A percentile compares a stretch with the other conserved stretches of the same genome.
phyloP scores from a whole-genome alignment of 2,888 invertebrate species.

The Volucella zonaria region DNA sequence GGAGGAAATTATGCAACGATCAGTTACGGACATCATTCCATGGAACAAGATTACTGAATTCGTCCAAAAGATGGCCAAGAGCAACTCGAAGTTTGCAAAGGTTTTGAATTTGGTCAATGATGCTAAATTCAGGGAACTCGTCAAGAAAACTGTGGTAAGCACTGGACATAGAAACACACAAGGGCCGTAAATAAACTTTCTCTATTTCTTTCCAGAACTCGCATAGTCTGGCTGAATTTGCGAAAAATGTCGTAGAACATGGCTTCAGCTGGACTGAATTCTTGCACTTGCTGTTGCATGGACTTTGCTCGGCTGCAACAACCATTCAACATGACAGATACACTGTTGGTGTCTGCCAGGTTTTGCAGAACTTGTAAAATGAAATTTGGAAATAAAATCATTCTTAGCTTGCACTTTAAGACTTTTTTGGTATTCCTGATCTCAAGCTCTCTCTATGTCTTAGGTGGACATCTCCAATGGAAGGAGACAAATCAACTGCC shows the following conservation, averaged over 20 bases:
- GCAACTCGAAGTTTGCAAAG: slow-evolving; percentile 49
- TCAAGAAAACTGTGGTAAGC: slow-evolving; percentile 57
- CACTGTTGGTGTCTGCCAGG: slow-evolving; percentile 53
- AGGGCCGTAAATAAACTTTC: not conserved
- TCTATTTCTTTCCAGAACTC: slow-evolving; percentile 43
- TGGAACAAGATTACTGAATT: slow-evolving; percentile 47
- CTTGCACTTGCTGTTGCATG: slow-evolving; percentile 54
- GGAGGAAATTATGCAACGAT: slow-evolving; percentile 19
- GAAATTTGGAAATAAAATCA: slow-evolving; percentile 11
- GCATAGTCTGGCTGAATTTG: slow-evolving; percentile 59
- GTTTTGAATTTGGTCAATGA: slow-evolving; percentile 59
- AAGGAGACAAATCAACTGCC: no score
- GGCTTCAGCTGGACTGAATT: slow-evolving; percentile 67
- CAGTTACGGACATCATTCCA: slow-evolving; percentile 45
- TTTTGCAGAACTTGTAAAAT: slow-evolving; percentile 51
- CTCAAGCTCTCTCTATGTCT: no score
- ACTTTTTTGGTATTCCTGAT: no score
- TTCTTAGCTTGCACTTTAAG: no score
- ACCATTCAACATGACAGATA: slow-evolving; percentile 62
- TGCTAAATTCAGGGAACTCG: slow-evolving; percentile 54
- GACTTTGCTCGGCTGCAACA: slow-evolving; percentile 54
- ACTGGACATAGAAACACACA: no score
- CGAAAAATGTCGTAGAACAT: slow-evolving; percentile 44
- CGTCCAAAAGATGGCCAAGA: slow-evolving; percentile 38
- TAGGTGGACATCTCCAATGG: no score